A percentile compares a stretch with the other conserved stretches of the same genome.
These are phyloP conservation scores for Mystacornis crossleyi DNA, from an alignment of 2,113 vertebrate genomes.

Conservation along the genomic window DNA sequence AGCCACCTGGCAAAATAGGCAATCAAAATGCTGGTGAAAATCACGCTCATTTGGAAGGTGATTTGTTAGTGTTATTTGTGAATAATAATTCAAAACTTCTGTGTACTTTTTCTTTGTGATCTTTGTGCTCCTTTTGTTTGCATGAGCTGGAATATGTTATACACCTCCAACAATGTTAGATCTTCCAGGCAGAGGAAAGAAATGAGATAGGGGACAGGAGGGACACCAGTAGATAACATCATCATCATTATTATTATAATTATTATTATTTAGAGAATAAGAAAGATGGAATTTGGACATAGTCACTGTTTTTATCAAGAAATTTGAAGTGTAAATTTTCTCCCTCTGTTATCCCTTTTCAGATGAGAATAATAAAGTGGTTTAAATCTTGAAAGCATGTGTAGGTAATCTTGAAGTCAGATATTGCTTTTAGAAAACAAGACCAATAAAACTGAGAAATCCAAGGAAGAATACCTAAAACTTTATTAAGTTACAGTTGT, in stretches of 20 bases:
- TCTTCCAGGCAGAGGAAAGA: neutral
- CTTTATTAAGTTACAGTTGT: neutral
- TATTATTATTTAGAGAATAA: neutral
- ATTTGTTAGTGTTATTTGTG: neutral
- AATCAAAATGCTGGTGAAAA: neutral
- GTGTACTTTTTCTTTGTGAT: neutral
- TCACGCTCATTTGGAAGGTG: neutral
- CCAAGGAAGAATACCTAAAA: neutral
- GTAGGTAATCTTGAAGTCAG: neutral
- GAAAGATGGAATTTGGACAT: neutral
- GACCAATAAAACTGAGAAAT: neutral
- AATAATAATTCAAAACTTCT: neutral
- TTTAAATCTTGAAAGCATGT: neutral
- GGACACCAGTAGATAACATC: neutral
- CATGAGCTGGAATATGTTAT: neutral
- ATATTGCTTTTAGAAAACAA: neutral
- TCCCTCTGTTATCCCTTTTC: neutral
- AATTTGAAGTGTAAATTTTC: neutral
- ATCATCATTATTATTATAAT: neutral
- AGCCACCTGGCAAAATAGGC: neutral
- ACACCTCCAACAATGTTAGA: neutral
- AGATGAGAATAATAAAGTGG: neutral
- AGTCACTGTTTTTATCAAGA: neutral
- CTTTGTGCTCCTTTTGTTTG: conserved; percentile 18
- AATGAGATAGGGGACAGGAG: neutral